These are phyloP conservation scores for Parascotia fuliginaria DNA, from an alignment of 2,888 invertebrate species.

Conservation along the genomic window DNA sequence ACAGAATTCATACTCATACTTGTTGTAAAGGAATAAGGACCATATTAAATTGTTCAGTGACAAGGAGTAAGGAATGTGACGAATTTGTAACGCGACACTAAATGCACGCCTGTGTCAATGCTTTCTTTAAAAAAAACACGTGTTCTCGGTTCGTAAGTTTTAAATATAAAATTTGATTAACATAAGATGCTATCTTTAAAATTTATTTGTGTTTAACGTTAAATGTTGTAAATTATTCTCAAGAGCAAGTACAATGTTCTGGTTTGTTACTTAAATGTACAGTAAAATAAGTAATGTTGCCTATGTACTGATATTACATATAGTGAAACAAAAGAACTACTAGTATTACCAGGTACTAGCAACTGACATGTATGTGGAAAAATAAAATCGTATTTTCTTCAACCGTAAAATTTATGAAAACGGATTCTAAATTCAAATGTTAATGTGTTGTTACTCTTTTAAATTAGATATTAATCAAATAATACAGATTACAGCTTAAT, in stretches of 20 bases:
- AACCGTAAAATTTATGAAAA: too few relatives aligned
- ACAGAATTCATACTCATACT: slow-evolving; percentile 28
- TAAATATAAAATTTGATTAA: slow-evolving; percentile 40
- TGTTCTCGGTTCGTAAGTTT: slow-evolving; percentile 45
- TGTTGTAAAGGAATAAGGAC: slow-evolving; percentile 37
- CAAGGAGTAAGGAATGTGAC: slow-evolving; percentile 57
- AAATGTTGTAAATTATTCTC: slow-evolving; percentile 18
- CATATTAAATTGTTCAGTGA: slow-evolving; percentile 33
- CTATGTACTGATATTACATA: not conserved
- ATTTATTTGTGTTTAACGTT: slow-evolving; percentile 34
- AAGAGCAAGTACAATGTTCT: slow-evolving; percentile 8
- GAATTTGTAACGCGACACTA: slow-evolving; percentile 70
- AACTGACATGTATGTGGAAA: too few relatives aligned
- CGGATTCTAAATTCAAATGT: not conserved
- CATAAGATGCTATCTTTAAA: slow-evolving; percentile 29
- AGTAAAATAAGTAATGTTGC: not conserved
- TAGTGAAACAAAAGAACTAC: not conserved
- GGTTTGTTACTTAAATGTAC: slow-evolving; percentile 4
- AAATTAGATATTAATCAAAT: not conserved
- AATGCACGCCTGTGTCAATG: slow-evolving; percentile 64
- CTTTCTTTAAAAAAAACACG: slow-evolving; percentile 61
- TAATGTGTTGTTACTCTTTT: not conserved
- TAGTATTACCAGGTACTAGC: too few relatives aligned
- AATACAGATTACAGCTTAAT: too few relatives aligned
- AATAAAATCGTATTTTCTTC: too few relatives aligned